These are phyloP conservation scores for Drosophila helvetica DNA, from an alignment of 2,888 invertebrate species.

Conservation along the genomic window DNA sequence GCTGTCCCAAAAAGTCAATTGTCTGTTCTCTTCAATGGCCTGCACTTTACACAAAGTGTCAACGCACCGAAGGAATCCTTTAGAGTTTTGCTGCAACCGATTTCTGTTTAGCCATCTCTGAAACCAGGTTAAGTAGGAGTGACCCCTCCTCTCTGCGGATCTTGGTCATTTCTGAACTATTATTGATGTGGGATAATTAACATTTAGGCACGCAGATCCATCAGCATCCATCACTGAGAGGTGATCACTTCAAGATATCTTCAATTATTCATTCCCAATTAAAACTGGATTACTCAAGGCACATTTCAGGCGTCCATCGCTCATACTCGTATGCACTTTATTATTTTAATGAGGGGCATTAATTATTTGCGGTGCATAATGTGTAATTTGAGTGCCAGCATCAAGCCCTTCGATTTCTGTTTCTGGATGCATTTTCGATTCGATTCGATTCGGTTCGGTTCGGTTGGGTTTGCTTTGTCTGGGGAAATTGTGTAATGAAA, in stretches of 20 bases:
- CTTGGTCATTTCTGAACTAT: conserved; percentile 4
- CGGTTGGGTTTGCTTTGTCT: conserved; percentile 53
- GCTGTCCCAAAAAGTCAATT: conserved; percentile 66
- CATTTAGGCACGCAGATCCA: conserved; percentile 33
- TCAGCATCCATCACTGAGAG: not conserved
- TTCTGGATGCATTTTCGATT: conserved; percentile 24
- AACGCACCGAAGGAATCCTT: conserved; percentile 40
- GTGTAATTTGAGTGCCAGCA: conserved; percentile 63
- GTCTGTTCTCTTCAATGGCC: conserved; percentile 64
- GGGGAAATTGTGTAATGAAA: conserved; percentile 77
- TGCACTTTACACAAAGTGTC: conserved; percentile 62
- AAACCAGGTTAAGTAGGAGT: conserved; percentile 3
- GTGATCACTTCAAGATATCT: conserved; percentile 17
- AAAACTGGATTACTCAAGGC: conserved; percentile 37
- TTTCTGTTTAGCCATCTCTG: conserved; percentile 36
- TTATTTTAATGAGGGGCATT: conserved; percentile 73
- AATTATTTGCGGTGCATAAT: conserved; percentile 74
- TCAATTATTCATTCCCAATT: conserved; percentile 39
- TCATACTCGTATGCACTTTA: conserved; percentile 54
- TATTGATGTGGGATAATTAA: conserved; percentile 50
- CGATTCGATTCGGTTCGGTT: conserved; percentile 45
- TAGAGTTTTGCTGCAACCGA: conserved; percentile 3
- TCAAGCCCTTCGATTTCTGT: conserved; percentile 32
- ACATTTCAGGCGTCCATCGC: conserved; percentile 4
- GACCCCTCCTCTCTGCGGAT: not conserved